Evolutionary conservation across 2,113 vertebrate genomes (phyloP).

Genomic region (Acrocephalus arundinaceus): DNA sequence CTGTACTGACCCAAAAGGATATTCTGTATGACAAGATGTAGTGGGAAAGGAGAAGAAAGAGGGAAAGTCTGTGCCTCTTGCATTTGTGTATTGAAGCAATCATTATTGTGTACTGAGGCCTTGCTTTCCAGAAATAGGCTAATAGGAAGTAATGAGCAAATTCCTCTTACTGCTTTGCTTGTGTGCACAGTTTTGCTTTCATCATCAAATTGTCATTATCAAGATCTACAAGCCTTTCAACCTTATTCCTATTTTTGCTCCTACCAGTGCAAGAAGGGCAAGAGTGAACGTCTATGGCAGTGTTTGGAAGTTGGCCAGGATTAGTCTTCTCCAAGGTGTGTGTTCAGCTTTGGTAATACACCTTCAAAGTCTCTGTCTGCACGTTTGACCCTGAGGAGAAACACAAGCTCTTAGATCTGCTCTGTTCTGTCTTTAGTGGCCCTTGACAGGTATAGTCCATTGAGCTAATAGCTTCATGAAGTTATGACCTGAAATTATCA

Average conservation of each 20-base stretch:
- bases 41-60: neutral
- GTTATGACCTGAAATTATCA: neutral
- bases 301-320: neutral
- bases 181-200: neutral
- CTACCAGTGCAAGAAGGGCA: neutral
- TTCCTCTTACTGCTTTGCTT: neutral
- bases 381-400: neutral
- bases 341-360: neutral
- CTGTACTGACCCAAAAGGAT: neutral
- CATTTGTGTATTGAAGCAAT: neutral
- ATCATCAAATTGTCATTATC: neutral
- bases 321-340: neutral
- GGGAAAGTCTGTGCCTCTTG: neutral
- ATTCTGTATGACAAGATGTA: neutral
- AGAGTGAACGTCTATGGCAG: neutral
- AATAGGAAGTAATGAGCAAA: neutral
- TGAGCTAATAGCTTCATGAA: neutral
- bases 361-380: neutral
- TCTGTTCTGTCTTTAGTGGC: neutral
- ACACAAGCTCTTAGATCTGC: neutral
- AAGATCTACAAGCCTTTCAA: neutral
- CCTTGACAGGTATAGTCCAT: neutral
- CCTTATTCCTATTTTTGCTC: neutral
- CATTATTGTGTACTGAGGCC: rapidly evolving
- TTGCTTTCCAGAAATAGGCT: neutral